Conservation (phyloP, 2,888 invertebrate species). For the Cancer borealis region DNA sequence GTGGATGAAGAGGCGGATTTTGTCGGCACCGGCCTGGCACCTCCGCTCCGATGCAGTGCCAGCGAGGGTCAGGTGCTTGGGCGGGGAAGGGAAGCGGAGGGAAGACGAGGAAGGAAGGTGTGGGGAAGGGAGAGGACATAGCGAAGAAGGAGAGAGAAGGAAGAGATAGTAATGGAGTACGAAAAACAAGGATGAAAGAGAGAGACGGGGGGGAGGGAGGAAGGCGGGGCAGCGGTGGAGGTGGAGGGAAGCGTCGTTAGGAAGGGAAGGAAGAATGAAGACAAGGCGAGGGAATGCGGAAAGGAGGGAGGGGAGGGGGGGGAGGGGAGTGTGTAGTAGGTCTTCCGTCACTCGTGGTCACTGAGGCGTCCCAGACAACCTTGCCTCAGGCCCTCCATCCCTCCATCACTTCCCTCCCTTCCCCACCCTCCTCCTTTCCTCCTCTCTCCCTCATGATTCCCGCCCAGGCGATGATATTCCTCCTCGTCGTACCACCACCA, state of each 20-base stretch:
- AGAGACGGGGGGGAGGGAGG: neutral
- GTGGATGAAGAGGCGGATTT: neutral
- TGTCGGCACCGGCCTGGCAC: neutral
- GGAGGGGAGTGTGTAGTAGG: neutral
- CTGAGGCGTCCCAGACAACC: conserved; percentile 34
- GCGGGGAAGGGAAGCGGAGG: neutral
- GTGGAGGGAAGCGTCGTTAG: neutral
- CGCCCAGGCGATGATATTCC: neutral
- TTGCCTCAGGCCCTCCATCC: conserved; percentile 23
- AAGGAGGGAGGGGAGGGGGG: neutral
- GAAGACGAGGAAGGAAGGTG: neutral
- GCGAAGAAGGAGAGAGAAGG: neutral
- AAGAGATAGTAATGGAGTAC: neutral
- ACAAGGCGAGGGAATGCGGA: neutral
- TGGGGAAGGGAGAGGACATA: neutral
- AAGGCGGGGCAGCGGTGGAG: neutral
- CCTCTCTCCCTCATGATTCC: neutral
- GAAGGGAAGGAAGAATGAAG: neutral
- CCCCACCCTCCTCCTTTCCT: neutral
- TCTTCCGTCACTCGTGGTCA: conserved; percentile 18
- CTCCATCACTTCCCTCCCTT: neutral
- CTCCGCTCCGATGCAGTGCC: neutral
- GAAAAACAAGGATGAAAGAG: neutral
- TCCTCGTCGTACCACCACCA: neutral
- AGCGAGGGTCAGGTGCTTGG: neutral